Conservation (phyloP, 2,888 invertebrate genomes). For the Litoditis marina region DNA sequence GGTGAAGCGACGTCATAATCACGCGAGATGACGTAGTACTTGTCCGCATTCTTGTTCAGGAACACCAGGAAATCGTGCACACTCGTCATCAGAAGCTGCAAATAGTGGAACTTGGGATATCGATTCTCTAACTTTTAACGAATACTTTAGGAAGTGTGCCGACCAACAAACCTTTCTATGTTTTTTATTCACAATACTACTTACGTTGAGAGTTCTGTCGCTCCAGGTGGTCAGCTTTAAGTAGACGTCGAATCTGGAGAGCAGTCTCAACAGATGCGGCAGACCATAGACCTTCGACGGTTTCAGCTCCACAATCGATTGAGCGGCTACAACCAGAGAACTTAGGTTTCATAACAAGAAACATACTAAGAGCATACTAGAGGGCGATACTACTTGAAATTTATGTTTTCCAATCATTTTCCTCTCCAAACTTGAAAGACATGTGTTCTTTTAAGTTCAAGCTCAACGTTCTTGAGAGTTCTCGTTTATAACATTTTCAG, state of each 20-base stretch:
- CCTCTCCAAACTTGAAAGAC: too few relatives aligned
- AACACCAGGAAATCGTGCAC: constrained; percentile 26
- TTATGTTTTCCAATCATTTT: too few relatives aligned
- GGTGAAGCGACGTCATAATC: constrained; percentile 17
- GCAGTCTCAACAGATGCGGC: constrained; percentile 28
- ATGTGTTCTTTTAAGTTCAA: too few relatives aligned
- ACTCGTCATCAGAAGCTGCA: constrained; percentile 17
- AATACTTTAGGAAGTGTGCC: too few relatives aligned
- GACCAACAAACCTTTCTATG: too few relatives aligned
- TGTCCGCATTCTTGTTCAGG: constrained; percentile 22
- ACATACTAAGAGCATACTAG: too few relatives aligned
- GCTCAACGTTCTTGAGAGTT: too few relatives aligned
- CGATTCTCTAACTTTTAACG: too few relatives aligned
- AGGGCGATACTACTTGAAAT: too few relatives aligned
- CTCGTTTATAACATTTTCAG: too few relatives aligned
- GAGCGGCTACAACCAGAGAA: too few relatives aligned
- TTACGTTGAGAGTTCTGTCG: constrained; percentile 20
- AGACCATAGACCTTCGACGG: constrained; percentile 25
- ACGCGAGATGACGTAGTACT: constrained; percentile 6
- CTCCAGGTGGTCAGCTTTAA: constrained; percentile 19
- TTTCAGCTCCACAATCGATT: constrained; percentile 1
- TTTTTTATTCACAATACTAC: neutral
- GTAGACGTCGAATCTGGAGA: constrained; percentile 16
- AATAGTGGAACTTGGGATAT: neutral
- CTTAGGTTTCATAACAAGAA: too few relatives aligned